These are phyloP conservation scores for Herpetotheres cachinnans DNA, from an alignment of 2,113 vertebrate genomes.

Conservation along the genomic window DNA sequence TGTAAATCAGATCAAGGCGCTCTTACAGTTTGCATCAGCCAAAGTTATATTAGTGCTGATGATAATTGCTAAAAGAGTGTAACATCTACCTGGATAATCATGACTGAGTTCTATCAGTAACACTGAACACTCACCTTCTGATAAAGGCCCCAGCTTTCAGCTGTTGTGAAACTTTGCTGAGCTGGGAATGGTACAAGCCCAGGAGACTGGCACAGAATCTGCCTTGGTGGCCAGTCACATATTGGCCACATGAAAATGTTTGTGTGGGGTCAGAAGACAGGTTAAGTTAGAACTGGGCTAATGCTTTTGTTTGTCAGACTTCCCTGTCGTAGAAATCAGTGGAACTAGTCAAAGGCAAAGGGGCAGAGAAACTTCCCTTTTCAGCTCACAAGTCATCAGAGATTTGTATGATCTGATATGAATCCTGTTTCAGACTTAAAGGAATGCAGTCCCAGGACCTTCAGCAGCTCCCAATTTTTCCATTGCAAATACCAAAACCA, in stretches of 20 bases:
- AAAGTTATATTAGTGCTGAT: not conserved
- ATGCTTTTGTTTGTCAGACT: not conserved
- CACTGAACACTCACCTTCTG: not conserved
- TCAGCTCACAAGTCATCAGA: not conserved
- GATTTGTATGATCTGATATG: not conserved
- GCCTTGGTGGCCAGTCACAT: not conserved
- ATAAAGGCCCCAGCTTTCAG: not conserved
- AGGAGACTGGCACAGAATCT: not conserved
- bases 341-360: not conserved
- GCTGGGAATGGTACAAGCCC: not conserved
- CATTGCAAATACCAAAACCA: not conserved
- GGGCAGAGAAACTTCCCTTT: not conserved
- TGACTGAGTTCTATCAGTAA: not conserved
- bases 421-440: not conserved
- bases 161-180: not conserved
- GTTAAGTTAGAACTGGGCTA: not conserved
- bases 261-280: not conserved
- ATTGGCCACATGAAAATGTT: not conserved
- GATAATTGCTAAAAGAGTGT: not conserved
- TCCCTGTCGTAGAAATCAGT: not conserved
- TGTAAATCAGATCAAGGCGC: not conserved
- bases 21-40: not conserved
- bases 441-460: not conserved
- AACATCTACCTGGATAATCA: not conserved
- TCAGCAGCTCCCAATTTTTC: not conserved